phyloP scores from a whole-genome alignment of 2,888 invertebrate species.

The Leucophora obtusa region DNA sequence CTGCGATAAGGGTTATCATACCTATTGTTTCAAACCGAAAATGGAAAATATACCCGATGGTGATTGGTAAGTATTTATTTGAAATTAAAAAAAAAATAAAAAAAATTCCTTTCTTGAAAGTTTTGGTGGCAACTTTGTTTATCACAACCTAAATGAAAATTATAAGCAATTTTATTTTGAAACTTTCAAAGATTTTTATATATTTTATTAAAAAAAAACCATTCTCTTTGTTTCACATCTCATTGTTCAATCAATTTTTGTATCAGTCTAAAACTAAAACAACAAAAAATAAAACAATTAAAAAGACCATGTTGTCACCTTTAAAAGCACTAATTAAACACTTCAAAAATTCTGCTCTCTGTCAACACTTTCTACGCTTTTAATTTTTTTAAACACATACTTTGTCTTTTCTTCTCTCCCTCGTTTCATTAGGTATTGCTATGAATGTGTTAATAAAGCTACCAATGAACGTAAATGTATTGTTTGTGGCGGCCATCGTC shows the following conservation, averaged over 20 bases:
- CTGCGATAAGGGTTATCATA: constrained; percentile 99
- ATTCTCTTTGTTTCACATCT: constrained; percentile 15
- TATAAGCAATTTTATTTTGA: constrained; percentile 25
- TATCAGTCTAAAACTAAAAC: constrained; percentile 27
- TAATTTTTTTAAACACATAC: not conserved
- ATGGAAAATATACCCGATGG: constrained; percentile 98
- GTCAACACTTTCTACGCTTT: not conserved
- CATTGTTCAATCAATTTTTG: constrained; percentile 33
- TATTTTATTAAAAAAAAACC: constrained; percentile 19
- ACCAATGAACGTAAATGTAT: constrained; percentile 95
- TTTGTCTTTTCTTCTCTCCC: not conserved
- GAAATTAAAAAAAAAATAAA: constrained; percentile 58
- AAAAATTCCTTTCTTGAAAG: constrained; percentile 14
- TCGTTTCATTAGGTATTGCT: constrained; percentile 91
- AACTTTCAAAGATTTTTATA: constrained; percentile 18
- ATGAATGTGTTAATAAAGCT: constrained; percentile 95
- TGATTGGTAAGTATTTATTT: constrained; percentile 88
- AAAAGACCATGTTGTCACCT: constrained; percentile 58
- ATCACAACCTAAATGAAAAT: constrained; percentile 1
- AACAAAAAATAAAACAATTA: not conserved
- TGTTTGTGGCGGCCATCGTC: constrained; percentile 90
- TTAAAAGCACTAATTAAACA: constrained; percentile 51
- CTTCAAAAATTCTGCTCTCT: constrained; percentile 18
- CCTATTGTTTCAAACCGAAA: constrained; percentile 98
- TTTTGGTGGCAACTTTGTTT: constrained; percentile 56